A percentile compares a stretch with the other conserved stretches of the same genome.
Evolutionary conservation across 2,797 vertebrate species (phyloP).

Genomic region (Antrozous pallidus): DNA sequence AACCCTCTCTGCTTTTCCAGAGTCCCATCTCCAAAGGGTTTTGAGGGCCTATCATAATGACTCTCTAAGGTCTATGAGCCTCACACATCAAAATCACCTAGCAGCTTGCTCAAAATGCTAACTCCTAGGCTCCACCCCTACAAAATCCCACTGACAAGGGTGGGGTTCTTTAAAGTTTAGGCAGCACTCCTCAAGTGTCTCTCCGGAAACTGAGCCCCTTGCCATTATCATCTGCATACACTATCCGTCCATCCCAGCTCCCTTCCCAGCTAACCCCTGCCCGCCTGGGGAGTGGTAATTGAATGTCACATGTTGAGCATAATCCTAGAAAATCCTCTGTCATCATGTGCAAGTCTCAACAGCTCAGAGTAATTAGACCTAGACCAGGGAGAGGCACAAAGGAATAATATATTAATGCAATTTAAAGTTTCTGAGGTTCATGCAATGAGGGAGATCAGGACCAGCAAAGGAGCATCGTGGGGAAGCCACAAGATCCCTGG

Average conservation of each 20-base stretch:
- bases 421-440: background rate
- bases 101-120: background rate
- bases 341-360: slow-evolving; percentile 20
- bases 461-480: background rate
- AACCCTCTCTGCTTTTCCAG: background rate
- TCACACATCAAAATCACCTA: background rate
- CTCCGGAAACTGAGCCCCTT: background rate
- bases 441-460: background rate
- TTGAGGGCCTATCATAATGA: background rate
- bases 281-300: slow-evolving; percentile 26
- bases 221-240: background rate
- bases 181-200: background rate
- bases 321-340: slow-evolving; percentile 57
- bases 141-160: background rate
- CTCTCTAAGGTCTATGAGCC: background rate
- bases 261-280: background rate
- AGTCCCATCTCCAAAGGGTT: background rate
- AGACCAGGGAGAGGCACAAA: background rate
- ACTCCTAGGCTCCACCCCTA: background rate
- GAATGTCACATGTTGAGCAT: slow-evolving; percentile 47
- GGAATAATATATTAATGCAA: background rate
- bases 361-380: slow-evolving; percentile 42
- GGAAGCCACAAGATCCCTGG: background rate
- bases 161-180: background rate
- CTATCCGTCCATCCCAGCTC: background rate